Base-by-base conservation (phyloP, 2,797 vertebrate species). In the Orestias chungarensis region DNA sequence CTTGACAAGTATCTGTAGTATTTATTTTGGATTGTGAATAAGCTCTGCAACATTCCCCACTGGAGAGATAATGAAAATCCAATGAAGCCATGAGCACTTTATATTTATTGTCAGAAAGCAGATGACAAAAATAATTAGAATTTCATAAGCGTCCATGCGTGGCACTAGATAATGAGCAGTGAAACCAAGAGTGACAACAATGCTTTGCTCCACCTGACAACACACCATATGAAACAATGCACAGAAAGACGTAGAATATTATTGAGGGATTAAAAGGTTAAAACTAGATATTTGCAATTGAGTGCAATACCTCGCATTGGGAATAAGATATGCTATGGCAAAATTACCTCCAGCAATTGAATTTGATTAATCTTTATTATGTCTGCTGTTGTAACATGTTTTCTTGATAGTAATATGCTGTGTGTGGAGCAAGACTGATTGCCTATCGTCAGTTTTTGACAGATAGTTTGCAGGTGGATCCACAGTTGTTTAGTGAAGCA, bases 1-100 rank as follows among this genome's bases (percentile, higher is more conserved):
- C 85, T 78, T 9, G 75, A 78, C 87, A 92, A 90, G 79, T 73
- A 74, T 91, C 66, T 84, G 64, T 89, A 92, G 89, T 80, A 86
- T 82, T 84, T 66, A 89, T 15, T 82, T 70, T n/a, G 3, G 76
- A 73, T 73, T 15, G 54, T 81, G 67, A 82, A 82, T 66, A 44
- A 46, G 55, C 67, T 61, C 76, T 66, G 69, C 66, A 85, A 87
- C 82, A 82, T 83, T 70, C 61, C 75, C 74, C 38, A 52, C 77
- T 64, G 71, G 79, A 64, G 73, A 70, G 70, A 87, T 87, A 83
- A 72, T 76, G 71, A 85, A 83, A 86, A 82, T 82, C 57, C 49
- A 59, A 67, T 72, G 75, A 87, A 82, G 68, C 78, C 81, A 64
- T 80, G 74, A 79, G 64, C 38, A 14, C 20, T 74, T 79, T 69